Evolutionary conservation across 2,797 vertebrate species (phyloP), one percentile per base, ranked within the genome.

Genomic region (Cossypha niveicapilla): DNA sequence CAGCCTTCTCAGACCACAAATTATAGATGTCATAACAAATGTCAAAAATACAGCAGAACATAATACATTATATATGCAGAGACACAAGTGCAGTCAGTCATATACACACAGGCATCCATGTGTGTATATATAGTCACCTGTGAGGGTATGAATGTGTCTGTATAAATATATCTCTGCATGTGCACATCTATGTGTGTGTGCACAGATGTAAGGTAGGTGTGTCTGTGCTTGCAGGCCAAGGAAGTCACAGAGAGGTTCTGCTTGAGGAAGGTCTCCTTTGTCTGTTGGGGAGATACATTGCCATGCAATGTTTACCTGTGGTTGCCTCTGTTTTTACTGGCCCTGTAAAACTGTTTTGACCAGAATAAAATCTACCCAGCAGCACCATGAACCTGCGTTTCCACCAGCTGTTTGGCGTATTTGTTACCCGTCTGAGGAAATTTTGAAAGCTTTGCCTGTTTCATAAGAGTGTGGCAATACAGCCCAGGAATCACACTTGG

Each of bases 31-130:
- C 81, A 66, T 48, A 80, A 93, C 39, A 83, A 83, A 79, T 45
- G 94, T 95, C 92, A 95, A 93, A 96, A 96, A 95, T 95, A 95
- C 70, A 89, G 78, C 57, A 50, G 61, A 62, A 65, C 22, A 15
- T 65, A 87, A 89, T 82, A 74, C 79, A 61, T 91, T 71, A 61
- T 85, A 93, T 83, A 91, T 60, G 75, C 81, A 63, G 28, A 42
- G 67, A 57, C 81, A 74, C 32, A 70, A 92, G 56, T 22, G 2
- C 58, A 84, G 50, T 50, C 83, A 79, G 75, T 72, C 90, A 62
- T 41, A 86, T 41, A 68, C 6, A 53, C 22, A 30, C 42, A 90
- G 4, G 9, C 39, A 39, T 67, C 24, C 22, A 23, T 8, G 15
- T 53, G 30, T 72, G 39, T 85, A 35, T 89, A 63, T 93, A 63